Conservation (phyloP, 1,140 invertebrate genomes). For the Musca domestica region DNA sequence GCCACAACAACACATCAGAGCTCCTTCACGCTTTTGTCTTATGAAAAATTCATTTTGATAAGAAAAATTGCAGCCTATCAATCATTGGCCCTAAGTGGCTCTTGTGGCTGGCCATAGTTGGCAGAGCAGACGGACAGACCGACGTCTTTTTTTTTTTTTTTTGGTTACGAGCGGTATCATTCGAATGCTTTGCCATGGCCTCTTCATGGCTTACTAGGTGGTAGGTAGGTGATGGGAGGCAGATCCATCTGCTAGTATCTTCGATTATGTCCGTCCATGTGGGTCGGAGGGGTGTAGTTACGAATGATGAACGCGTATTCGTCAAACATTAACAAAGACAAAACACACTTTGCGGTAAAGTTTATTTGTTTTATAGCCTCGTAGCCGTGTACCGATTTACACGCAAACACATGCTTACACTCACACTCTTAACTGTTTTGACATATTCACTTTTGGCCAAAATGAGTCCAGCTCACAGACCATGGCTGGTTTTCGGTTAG, state of each 20-base stretch:
- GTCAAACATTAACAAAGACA: constrained; percentile 26
- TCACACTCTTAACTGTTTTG: too few relatives aligned
- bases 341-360: constrained; percentile 1
- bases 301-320: constrained; percentile 13
- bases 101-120: constrained; percentile 32
- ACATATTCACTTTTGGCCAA: too few relatives aligned
- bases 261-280: background rate
- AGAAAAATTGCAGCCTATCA: constrained; percentile 53
- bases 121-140: background rate
- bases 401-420: too few relatives aligned
- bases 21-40: constrained; percentile 18
- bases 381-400: background rate
- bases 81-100: constrained; percentile 50
- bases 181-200: too few relatives aligned
- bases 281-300: background rate
- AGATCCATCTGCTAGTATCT: background rate
- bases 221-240: too few relatives aligned
- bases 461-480: background rate
- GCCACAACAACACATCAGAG: too few relatives aligned
- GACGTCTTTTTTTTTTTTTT: too few relatives aligned
- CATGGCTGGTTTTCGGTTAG: background rate
- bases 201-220: too few relatives aligned
- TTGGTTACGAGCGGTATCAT: too few relatives aligned
- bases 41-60: constrained; percentile 38
- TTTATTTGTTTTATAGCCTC: constrained; percentile 8